These are phyloP conservation scores for Pseudorectes ferrugineus DNA, from an alignment of 2,113 vertebrate genomes.

Conservation along the genomic window DNA sequence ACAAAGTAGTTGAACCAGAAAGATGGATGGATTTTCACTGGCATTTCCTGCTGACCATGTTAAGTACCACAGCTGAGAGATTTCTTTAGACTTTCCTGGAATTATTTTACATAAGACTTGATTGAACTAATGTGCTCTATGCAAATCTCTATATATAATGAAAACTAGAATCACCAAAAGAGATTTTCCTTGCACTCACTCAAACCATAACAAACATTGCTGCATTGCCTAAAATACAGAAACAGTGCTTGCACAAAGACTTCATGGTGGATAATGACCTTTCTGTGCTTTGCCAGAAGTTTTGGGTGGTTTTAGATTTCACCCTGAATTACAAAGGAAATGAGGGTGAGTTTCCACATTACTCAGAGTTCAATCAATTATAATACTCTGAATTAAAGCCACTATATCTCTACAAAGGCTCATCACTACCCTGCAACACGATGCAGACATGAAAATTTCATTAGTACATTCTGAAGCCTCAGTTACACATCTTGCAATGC, in stretches of 20 bases:
- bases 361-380: constrained; percentile 3
- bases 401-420: background rate
- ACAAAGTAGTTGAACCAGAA: constrained; percentile 50
- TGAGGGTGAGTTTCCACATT: constrained; percentile 21
- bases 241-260: background rate
- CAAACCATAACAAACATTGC: background rate
- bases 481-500: background rate
- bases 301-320: background rate
- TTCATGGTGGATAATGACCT: constrained; percentile 28
- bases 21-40: constrained; percentile 23
- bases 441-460: background rate
- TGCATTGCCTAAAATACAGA: background rate
- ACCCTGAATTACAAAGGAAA: constrained; percentile 26
- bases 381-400: background rate
- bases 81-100: constrained; percentile 7
- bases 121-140: constrained; percentile 18
- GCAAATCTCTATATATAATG: constrained; percentile 24
- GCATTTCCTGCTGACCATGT: constrained; percentile 1
- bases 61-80: background rate
- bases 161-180: background rate
- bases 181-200: background rate
- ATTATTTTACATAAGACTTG: background rate
- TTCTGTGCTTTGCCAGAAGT: background rate
- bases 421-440: background rate
- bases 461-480: background rate